These are phyloP conservation scores for Homarus gammarus DNA, from an alignment of 2,888 invertebrate species.

Conservation along the genomic window DNA sequence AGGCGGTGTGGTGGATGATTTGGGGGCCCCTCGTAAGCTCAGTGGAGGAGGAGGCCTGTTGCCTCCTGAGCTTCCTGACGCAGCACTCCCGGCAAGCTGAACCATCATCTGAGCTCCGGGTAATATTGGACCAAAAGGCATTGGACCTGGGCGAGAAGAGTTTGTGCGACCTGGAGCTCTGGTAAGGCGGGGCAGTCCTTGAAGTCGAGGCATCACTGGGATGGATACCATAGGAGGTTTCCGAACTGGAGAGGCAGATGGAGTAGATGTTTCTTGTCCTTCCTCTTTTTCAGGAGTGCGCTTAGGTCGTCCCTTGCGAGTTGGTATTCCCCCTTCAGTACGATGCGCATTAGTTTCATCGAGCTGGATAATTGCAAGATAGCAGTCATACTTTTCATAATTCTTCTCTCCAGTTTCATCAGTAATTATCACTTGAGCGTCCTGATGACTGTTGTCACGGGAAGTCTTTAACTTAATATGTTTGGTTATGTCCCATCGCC, in stretches of 20 bases:
- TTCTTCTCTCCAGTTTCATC: conserved; percentile 94
- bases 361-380: conserved; percentile 79
- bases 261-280: conserved; percentile 22
- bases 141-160: conserved; percentile 65
- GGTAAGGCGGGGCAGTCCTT: conserved; percentile 58
- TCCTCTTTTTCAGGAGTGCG: conserved; percentile 64
- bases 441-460: conserved; percentile 89
- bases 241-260: conserved; percentile 57
- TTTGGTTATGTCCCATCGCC: conserved; percentile 98
- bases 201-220: conserved; percentile 57
- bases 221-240: conserved; percentile 69
- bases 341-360: conserved; percentile 73
- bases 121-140: conserved; percentile 73
- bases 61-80: conserved; percentile 16
- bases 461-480: conserved; percentile 94
- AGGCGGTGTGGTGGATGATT: conserved; percentile 9
- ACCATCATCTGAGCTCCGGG: conserved; percentile 73
- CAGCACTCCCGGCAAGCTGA: conserved; percentile 60
- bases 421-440: conserved; percentile 88
- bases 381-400: conserved; percentile 95
- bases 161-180: conserved; percentile 59
- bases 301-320: conserved; percentile 68
- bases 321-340: conserved; percentile 72
- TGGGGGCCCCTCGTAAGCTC: conserved; percentile 39
- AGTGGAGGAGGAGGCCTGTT: conserved; percentile 61